Percentiles rank a stretch among this genome's conserved stretches.
Conservation (phyloP, 2,113 vertebrate genomes). For the Vicugna pacos region DNA sequence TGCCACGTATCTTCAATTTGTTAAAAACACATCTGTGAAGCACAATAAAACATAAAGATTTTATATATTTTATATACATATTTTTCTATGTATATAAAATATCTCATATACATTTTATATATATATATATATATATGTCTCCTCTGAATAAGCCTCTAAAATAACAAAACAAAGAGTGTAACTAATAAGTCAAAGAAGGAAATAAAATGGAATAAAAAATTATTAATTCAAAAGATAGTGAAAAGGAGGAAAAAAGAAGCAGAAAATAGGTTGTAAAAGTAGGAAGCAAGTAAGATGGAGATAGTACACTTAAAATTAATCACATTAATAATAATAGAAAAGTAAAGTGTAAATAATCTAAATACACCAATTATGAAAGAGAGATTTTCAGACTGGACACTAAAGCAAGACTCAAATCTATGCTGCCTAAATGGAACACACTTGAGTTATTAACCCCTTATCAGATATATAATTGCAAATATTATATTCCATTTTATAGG, state of each 20-base stretch:
- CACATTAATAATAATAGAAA: neutral
- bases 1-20: neutral
- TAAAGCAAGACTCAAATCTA: neutral
- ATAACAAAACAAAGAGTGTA: neutral
- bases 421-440: neutral
- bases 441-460: neutral
- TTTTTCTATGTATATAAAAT: neutral
- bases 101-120: neutral
- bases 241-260: neutral
- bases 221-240: neutral
- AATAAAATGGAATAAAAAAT: neutral
- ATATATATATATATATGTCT: neutral
- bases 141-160: neutral
- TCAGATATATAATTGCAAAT: neutral
- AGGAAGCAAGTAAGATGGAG: neutral
- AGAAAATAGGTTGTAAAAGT: neutral
- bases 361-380: neutral
- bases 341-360: neutral
- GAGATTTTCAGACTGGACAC: neutral
- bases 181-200: neutral
- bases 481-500: neutral
- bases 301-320: neutral
- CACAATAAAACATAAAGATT: neutral
- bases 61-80: neutral
- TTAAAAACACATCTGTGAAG: neutral